Percentiles rank a stretch among this genome's conserved stretches.
Conservation (phyloP, 2,113 vertebrate genomes). For the Tragelaphus imberbis region DNA sequence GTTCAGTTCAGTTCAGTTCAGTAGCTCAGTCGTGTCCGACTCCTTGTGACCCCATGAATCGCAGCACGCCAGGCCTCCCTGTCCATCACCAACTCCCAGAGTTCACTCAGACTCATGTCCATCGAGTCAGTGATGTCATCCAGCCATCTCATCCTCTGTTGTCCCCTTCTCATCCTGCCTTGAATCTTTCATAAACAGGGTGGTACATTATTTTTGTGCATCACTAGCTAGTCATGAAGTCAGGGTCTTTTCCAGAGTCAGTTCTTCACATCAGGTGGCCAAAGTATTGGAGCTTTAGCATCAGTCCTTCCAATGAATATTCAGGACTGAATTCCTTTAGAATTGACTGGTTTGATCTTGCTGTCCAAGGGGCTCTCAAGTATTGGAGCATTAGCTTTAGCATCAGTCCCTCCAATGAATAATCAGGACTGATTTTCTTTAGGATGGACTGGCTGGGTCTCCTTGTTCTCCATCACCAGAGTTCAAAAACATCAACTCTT, state of each 20-base stretch:
- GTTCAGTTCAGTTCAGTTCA: too few relatives aligned
- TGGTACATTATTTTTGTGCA: too few relatives aligned
- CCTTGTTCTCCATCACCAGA: not conserved
- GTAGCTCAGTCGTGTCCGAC: too few relatives aligned
- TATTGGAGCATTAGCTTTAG: not conserved
- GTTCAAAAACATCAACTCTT: not conserved
- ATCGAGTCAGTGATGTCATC: not conserved
- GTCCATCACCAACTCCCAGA: not conserved
- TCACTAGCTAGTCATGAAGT: too few relatives aligned
- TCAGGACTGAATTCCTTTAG: too few relatives aligned
- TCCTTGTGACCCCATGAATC: too few relatives aligned
- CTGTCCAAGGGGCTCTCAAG: not conserved
- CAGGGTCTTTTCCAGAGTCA: not conserved
- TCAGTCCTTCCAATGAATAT: too few relatives aligned
- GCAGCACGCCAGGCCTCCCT: fast-evolving
- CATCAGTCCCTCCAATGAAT: not conserved
- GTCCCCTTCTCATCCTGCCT: not conserved
- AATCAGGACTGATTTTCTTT: not conserved
- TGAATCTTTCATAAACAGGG: not conserved
- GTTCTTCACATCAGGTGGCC: not conserved
- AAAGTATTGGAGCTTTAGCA: not conserved
- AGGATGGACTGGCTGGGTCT: not conserved
- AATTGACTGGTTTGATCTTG: not conserved
- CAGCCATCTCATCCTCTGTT: not conserved
- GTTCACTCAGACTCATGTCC: not conserved